Percentiles rank a stretch among this genome's conserved stretches.
phyloP scores from a whole-genome alignment of 2,888 invertebrate species.

The Polia nebulosa region DNA sequence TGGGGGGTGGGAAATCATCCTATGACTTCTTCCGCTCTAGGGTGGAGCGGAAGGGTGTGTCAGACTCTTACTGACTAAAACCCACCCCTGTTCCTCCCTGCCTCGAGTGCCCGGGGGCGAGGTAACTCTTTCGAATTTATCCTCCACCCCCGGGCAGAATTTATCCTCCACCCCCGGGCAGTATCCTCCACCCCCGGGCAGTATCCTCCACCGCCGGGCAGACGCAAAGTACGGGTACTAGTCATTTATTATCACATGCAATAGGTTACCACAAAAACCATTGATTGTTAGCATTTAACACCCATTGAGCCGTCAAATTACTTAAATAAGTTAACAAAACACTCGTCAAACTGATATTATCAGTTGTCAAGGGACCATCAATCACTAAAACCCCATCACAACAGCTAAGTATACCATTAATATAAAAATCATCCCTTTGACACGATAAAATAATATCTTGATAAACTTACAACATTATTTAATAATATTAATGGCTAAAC shows the following conservation, averaged over 20 bases:
- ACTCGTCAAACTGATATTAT: constrained; percentile 48
- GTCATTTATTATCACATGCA: background rate
- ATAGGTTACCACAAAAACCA: background rate
- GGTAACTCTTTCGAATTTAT: too few species aligned
- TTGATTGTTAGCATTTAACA: background rate
- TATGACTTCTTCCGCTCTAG: too few species aligned
- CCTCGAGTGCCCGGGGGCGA: too few species aligned
- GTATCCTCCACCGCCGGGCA: too few species aligned
- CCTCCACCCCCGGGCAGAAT: too few species aligned
- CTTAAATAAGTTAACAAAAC: constrained; percentile 38
- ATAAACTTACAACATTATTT: constrained; percentile 62
- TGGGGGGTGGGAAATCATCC: too few species aligned
- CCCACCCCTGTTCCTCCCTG: too few species aligned
- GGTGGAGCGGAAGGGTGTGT: too few species aligned
- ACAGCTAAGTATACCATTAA: constrained; percentile 45
- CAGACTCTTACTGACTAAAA: too few species aligned
- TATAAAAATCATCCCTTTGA: constrained; percentile 58
- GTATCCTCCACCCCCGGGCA: too few species aligned
- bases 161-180: too few species aligned
- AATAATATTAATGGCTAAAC: constrained; percentile 64
- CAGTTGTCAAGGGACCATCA: constrained; percentile 36
- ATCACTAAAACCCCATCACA: constrained; percentile 43
- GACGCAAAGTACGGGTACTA: too few species aligned
- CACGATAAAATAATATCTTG: constrained; percentile 55
- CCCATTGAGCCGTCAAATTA: constrained; percentile 32